Evolutionary conservation across 2,888 invertebrate species (phyloP).

Genomic region (Netelia inedita): DNA sequence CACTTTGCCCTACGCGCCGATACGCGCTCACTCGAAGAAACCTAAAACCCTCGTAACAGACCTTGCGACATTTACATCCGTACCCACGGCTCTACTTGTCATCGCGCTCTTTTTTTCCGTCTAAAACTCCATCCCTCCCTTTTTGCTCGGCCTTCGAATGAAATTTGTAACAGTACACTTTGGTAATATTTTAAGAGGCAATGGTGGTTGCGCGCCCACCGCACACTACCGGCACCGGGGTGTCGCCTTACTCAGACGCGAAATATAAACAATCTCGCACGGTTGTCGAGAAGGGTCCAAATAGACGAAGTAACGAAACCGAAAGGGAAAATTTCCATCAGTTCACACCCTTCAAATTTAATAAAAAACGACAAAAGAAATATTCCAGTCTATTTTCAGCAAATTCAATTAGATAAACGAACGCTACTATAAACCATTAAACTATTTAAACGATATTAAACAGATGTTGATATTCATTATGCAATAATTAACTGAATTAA

Average conservation of each 20-base stretch:
- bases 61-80: conserved; percentile 60
- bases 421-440: too few relatives aligned
- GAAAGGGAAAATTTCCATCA: conserved; percentile 2
- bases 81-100: conserved; percentile 66
- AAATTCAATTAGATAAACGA: too few relatives aligned
- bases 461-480: too few relatives aligned
- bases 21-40: conserved; percentile 45
- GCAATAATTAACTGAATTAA: too few relatives aligned
- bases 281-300: conserved; percentile 40
- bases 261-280: conserved; percentile 68
- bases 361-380: conserved; percentile 29
- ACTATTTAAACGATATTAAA: too few relatives aligned
- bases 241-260: conserved; percentile 70
- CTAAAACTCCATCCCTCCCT: conserved; percentile 53
- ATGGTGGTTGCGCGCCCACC: conserved; percentile 47
- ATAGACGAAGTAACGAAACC: conserved; percentile 17
- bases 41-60: conserved; percentile 36
- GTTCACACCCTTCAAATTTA: background rate
- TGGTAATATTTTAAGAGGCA: conserved; percentile 67
- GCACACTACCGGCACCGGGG: conserved; percentile 28
- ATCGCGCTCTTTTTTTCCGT: conserved; percentile 32
- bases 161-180: conserved; percentile 72
- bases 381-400: background rate
- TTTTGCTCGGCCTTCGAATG: conserved; percentile 42
- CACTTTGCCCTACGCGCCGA: conserved; percentile 28